A percentile compares a stretch with the other conserved stretches of the same genome.
These are phyloP conservation scores for Myocastor coypus DNA, from an alignment of 2,113 vertebrate species.

Conservation along the genomic window DNA sequence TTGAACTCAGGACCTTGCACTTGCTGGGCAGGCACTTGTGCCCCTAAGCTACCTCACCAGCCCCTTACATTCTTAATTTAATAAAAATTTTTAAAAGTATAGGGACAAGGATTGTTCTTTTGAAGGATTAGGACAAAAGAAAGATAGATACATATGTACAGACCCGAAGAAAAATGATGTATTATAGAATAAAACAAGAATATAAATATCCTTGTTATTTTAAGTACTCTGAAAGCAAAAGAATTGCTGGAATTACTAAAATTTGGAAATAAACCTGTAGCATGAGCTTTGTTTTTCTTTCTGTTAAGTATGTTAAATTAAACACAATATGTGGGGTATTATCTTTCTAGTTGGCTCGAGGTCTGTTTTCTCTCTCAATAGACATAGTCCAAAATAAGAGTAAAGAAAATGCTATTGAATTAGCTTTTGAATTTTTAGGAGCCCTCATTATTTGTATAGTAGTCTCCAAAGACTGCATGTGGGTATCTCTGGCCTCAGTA, in stretches of 20 bases:
- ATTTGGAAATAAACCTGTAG: slow-evolving; percentile 19
- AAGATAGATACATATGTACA: background rate
- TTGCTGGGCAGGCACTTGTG: too few species aligned
- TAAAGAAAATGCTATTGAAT: background rate
- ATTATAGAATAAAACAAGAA: background rate
- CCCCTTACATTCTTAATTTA: background rate
- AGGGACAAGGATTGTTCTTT: background rate
- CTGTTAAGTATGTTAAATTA: slow-evolving; percentile 26
- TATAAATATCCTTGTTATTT: background rate
- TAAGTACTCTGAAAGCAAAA: background rate
- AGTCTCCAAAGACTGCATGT: background rate
- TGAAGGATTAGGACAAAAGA: background rate
- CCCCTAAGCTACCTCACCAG: too few species aligned
- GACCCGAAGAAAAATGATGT: background rate
- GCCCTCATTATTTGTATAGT: background rate
- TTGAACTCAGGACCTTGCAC: too few species aligned
- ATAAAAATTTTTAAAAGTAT: background rate
- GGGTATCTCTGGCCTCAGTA: background rate
- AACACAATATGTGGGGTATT: slow-evolving; percentile 18
- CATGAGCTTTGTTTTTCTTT: slow-evolving; percentile 45
- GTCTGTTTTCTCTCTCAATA: slow-evolving; percentile 55
- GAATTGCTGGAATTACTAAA: slow-evolving; percentile 45
- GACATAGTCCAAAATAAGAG: background rate
- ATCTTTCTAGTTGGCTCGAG: slow-evolving; percentile 55
- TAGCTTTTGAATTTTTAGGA: slow-evolving; percentile 33